These are phyloP conservation scores for Phalloptychus januarius DNA, from an alignment of 2,797 vertebrate genomes.

Conservation along the genomic window DNA sequence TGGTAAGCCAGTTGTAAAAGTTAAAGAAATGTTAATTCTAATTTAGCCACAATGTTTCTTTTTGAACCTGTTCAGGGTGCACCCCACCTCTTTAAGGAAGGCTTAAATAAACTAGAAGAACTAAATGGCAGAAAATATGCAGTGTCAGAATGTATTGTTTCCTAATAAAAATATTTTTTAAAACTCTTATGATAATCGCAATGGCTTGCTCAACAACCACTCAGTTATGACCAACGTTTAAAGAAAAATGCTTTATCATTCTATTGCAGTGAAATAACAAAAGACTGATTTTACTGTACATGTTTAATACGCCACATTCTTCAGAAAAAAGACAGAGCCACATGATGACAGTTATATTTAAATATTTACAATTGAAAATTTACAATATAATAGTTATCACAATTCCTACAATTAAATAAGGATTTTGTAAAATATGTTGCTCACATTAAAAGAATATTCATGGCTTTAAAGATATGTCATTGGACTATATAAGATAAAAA, in stretches of 20 bases:
- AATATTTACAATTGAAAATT: slow-evolving; percentile 81
- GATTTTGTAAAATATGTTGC: slow-evolving; percentile 66
- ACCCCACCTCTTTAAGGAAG: too few relatives aligned
- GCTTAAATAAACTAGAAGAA: background rate
- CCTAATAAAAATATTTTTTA: slow-evolving; percentile 4
- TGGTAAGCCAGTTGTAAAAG: too few relatives aligned
- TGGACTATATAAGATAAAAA: slow-evolving; percentile 30
- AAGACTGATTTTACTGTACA: slow-evolving; percentile 66
- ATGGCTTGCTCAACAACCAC: slow-evolving; percentile 1
- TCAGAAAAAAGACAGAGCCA: slow-evolving; percentile 78
- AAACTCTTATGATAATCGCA: slow-evolving; percentile 9
- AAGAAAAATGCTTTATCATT: background rate
- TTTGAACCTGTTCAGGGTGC: too few relatives aligned
- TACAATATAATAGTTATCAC: slow-evolving; percentile 83
- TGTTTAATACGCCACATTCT: slow-evolving; percentile 81
- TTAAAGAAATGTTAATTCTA: background rate
- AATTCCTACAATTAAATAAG: slow-evolving; percentile 73
- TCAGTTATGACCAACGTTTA: background rate
- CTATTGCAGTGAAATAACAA: slow-evolving; percentile 16
- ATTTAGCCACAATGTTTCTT: background rate
- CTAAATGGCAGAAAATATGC: slow-evolving; percentile 12
- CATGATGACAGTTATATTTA: slow-evolving; percentile 68
- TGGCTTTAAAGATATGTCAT: slow-evolving; percentile 64
- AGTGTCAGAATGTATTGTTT: slow-evolving; percentile 23
- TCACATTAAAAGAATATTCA: slow-evolving; percentile 60